Evolutionary conservation across 2,113 vertebrate species (phyloP).

Genomic region (Apeltes quadracus): DNA sequence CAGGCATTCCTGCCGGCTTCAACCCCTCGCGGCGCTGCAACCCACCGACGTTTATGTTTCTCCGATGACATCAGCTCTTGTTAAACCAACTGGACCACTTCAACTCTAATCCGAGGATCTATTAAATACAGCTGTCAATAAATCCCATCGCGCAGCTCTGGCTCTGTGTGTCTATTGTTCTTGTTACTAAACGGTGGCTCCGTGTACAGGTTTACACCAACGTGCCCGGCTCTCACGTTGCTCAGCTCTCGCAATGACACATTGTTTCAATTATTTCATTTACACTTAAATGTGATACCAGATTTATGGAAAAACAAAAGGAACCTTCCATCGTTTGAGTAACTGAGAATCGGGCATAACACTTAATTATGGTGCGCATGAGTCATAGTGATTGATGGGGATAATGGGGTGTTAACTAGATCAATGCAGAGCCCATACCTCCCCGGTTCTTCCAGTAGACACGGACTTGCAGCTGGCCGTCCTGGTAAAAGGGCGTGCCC

Average conservation of each 20-base stretch:
- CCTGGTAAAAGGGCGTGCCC: slow-evolving; percentile 91
- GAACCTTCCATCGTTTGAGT: slow-evolving; percentile 45
- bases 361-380: slow-evolving; percentile 50
- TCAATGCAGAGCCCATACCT: slow-evolving; percentile 78
- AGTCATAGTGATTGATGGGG: slow-evolving; percentile 58
- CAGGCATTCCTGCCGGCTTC: slow-evolving; percentile 64
- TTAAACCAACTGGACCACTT: slow-evolving; percentile 66
- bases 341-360: slow-evolving; percentile 50
- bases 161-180: slow-evolving; percentile 74
- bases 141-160: slow-evolving; percentile 48
- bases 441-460: slow-evolving; percentile 94
- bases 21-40: slow-evolving; percentile 55
- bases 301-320: slow-evolving; percentile 31
- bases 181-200: slow-evolving; percentile 67
- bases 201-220: slow-evolving; percentile 45
- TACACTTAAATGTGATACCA: slow-evolving; percentile 46
- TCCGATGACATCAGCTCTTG: slow-evolving; percentile 71
- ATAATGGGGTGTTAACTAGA: slow-evolving; percentile 55
- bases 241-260: slow-evolving; percentile 60
- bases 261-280: slow-evolving; percentile 62
- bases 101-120: slow-evolving; percentile 49
- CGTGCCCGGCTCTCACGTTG: slow-evolving; percentile 35
- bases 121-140: slow-evolving; percentile 79
- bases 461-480: slow-evolving; percentile 91
- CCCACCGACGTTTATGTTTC: slow-evolving; percentile 29